Evolutionary conservation across 2,888 invertebrate species (phyloP).

Genomic region (Drosophila nigricruria): DNA sequence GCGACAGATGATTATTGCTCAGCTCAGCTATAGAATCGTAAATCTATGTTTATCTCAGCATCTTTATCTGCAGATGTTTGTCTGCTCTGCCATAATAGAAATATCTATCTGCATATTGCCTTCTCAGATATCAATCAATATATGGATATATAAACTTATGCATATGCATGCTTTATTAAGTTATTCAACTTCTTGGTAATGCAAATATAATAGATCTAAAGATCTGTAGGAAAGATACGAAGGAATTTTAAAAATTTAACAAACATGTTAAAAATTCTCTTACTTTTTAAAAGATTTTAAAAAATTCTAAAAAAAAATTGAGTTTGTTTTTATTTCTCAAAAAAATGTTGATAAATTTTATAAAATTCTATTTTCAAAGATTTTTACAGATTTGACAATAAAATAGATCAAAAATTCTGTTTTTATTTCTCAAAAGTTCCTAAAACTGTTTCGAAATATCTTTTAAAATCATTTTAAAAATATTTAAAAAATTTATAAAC

Average conservation of each 20-base stretch:
- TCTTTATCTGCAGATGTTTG: conserved; percentile 16
- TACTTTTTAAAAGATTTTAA: no score
- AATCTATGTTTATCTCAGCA: conserved; percentile 36
- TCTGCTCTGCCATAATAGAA: conserved; percentile 20
- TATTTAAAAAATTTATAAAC: background rate
- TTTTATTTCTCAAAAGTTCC: no score
- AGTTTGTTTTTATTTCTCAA: no score
- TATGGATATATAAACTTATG: conserved; percentile 5
- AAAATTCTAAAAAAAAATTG: no score
- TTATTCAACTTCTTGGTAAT: conserved; percentile 12
- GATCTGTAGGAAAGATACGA: background rate
- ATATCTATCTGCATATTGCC: conserved; percentile 17
- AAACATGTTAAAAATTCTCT: no score
- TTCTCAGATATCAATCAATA: conserved; percentile 9
- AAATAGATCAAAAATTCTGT: no score
- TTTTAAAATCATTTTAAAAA: no score
- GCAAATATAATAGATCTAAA: background rate
- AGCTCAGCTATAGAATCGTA: conserved; percentile 27
- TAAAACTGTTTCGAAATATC: no score
- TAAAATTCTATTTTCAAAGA: no score
- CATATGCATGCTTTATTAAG: conserved; percentile 14
- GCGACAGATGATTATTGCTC: conserved; percentile 27
- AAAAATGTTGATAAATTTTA: no score
- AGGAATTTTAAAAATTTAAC: no score
- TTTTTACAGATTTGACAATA: no score